Evolutionary conservation across 30 jellyfish, hydroid and myxozoan genomes (phyloP).

Genomic region (Pseudorhiza aurosa): DNA sequence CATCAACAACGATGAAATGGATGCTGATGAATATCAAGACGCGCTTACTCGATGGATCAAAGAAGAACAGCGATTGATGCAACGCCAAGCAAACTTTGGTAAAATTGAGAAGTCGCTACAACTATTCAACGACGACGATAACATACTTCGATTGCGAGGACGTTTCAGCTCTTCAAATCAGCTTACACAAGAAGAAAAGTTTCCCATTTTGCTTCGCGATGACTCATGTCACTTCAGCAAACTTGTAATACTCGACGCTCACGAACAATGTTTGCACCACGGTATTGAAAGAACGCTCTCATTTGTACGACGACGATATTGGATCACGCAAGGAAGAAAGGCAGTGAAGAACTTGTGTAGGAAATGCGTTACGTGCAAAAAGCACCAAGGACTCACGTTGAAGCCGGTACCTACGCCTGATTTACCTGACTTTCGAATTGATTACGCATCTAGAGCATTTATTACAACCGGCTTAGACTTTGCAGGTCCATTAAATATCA

Average conservation of each 20-base stretch:
- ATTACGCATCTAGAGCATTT: constrained; percentile 21
- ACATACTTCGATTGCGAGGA: constrained; percentile 8
- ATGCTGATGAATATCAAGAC: too few species aligned
- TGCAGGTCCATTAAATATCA: constrained; percentile 24
- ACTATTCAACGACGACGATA: constrained; percentile 9
- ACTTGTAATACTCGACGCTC: constrained; percentile 8
- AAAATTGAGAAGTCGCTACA: constrained; percentile 17
- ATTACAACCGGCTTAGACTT: constrained; percentile 18
- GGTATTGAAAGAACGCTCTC: neutral
- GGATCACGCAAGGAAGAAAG: neutral
- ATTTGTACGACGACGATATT: neutral
- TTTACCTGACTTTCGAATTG: constrained; percentile 20
- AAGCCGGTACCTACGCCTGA: neutral
- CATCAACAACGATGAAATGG: too few species aligned
- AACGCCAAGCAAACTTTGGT: neutral
- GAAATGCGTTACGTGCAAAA: constrained; percentile 11
- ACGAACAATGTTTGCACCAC: neutral
- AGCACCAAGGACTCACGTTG: constrained; percentile 9
- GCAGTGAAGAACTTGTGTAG: neutral
- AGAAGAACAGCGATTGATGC: neutral
- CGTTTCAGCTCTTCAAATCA: constrained; percentile 2
- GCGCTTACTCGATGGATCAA: too few species aligned
- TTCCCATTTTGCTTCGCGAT: constrained; percentile 1
- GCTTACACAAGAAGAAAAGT: neutral
- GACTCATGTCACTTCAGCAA: neutral